Base-by-base conservation (phyloP, 92 coral and sea anemone genomes). In the Desmophyllum pertusum region DNA sequence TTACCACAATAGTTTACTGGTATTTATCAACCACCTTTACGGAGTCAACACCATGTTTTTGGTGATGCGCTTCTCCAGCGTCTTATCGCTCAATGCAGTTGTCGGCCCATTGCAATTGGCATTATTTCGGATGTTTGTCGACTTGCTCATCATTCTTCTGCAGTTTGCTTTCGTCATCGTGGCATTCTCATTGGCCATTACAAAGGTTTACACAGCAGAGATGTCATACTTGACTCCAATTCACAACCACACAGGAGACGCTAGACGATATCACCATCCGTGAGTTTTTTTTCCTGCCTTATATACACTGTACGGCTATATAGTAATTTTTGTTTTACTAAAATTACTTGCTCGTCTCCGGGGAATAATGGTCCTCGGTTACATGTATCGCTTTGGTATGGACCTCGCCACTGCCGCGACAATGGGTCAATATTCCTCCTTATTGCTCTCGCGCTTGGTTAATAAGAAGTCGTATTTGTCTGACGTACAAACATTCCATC, bases 71-170 rank as follows among this genome's bases (percentile, higher is more conserved):
- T 51, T 84, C 63, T 84, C 88, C 37, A 76, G 88, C 25, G 9
- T 84, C 29, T 46, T 84, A 1, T 77, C 48, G 42, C 69, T 76
- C 37, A 77, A 19, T 30, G 7, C 76, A 46, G 37, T 37, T 40
- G 76, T 70, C 14, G 88, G 83, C 39, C 88, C 88, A 7, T 82
- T 85, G 39, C 88, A 85, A 14, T 66, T 84, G 62, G 88, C 88
- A 2, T 38, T 84, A 8, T 75, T 63, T 65, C 88, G 88, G 14
- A 84, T 84, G 88, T 50, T 79, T 37, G 37, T 66, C 27, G 88
- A 84, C 38, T 40, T 84, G 52, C 18, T 76, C 23, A 52, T 67
- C 13, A 68, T 84, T 18, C 68, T 84, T 21, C 9, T 77, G 66
- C 88, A 84, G 76, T 84, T 76, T 76, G 19, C 17, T 21, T 76